Conservation (phyloP, 2,797 vertebrate species). For the Cryptoblepharus egeriae region DNA sequence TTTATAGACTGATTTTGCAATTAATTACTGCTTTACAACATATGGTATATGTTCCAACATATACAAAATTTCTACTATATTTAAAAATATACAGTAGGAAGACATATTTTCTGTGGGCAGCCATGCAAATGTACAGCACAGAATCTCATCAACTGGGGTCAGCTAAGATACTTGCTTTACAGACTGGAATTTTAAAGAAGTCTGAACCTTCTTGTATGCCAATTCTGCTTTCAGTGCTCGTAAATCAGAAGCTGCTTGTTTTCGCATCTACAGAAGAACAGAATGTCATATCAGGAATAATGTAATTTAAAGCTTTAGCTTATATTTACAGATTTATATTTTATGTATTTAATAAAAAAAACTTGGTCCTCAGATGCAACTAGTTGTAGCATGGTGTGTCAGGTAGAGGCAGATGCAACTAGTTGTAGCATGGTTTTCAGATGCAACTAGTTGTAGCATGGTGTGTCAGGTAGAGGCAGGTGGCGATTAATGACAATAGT, state of each 20-base stretch:
- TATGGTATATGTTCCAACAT: not conserved
- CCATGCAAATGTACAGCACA: not conserved
- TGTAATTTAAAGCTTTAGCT: not conserved
- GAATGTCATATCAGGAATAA: conserved; percentile 25
- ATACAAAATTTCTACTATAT: conserved; percentile 1
- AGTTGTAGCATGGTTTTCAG: conserved; percentile 13
- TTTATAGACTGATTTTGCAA: not conserved
- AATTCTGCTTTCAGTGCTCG: conserved; percentile 85
- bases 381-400: conserved; percentile 16
- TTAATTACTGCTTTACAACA: not conserved
- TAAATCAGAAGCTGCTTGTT: conserved; percentile 87
- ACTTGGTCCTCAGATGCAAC: not conserved
- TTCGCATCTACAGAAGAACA: conserved; percentile 83
- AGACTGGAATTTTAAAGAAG: conserved; percentile 64
- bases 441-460: conserved; percentile 19
- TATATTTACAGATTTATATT: conserved; percentile 32
- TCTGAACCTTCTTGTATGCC: conserved; percentile 86
- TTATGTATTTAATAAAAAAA: conserved; percentile 41
- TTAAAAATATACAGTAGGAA: conserved; percentile 39
- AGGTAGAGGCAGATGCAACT: not conserved
- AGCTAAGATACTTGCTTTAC: conserved; percentile 47
- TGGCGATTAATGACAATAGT: conserved; percentile 6
- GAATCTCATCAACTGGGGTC: not conserved
- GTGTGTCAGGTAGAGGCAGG: not conserved
- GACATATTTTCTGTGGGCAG: conserved; percentile 9